Conservation (phyloP, 1,140 invertebrate species). For the Drosophila nigromelanica region DNA sequence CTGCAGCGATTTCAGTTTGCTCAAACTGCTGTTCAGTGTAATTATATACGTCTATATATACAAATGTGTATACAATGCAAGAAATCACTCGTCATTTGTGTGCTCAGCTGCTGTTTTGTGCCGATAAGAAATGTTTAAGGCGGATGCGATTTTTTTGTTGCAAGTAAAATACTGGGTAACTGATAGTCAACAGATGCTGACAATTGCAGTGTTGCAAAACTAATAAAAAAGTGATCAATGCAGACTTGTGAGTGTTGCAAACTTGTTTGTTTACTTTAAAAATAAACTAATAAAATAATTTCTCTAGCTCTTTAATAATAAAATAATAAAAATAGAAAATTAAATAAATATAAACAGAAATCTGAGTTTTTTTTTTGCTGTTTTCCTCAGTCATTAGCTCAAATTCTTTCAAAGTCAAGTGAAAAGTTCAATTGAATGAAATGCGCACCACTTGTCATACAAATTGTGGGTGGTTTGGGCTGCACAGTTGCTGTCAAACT, state of each 20-base stretch:
- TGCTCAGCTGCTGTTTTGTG: constrained; percentile 14
- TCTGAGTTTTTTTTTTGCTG: background rate
- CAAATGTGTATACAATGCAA: constrained; percentile 16
- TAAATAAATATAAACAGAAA: background rate
- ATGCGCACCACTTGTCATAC: constrained; percentile 14
- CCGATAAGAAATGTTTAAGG: constrained; percentile 29
- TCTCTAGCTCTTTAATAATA: too few relatives aligned
- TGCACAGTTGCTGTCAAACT: constrained; percentile 52
- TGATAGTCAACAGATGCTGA: background rate
- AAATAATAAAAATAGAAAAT: background rate
- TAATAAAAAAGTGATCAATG: background rate
- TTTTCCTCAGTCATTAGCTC: constrained; percentile 1
- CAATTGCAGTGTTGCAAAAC: constrained; percentile 16
- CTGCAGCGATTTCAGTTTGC: constrained; percentile 19
- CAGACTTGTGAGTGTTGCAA: background rate
- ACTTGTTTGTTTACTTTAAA: too few relatives aligned
- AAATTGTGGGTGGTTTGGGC: constrained; percentile 32
- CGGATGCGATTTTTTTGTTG: constrained; percentile 17
- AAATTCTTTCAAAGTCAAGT: constrained; percentile 46
- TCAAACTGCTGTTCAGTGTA: constrained; percentile 43
- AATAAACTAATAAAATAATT: too few relatives aligned
- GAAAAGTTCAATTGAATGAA: constrained; percentile 65
- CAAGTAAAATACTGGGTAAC: constrained; percentile 13
- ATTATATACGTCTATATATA: constrained; percentile 26
- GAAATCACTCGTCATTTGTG: constrained; percentile 32